Evolutionary conservation across 1,140 invertebrate species (phyloP), one percentile per base, ranked within the genome.

Genomic region (Danaus plexippus): DNA sequence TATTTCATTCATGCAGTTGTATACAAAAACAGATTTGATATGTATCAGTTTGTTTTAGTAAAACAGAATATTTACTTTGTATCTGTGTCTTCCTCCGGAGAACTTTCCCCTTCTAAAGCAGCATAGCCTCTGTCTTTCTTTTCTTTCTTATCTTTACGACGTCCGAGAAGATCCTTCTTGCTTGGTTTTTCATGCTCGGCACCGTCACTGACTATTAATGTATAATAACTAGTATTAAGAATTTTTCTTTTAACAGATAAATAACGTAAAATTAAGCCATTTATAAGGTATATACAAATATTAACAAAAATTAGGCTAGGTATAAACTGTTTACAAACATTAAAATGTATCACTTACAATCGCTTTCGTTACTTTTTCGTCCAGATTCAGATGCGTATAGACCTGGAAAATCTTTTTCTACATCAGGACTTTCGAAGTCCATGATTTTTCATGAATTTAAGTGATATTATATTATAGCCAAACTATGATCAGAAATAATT

Each of bases 351-450:
- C 64, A 90, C 93, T 91, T 90, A 95, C 94, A 95, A 77, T 96
- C 94, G 77, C 93, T 95, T 76, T 96, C 94, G 72, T 94, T 94
- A 74, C 91, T 94, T 67, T 89, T 94, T 69, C 90, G 92, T 13
- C 90, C 91, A 40, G 90, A 88, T 85, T 95, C 94, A 9, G 93
- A 94, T 10, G 92, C 92, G 77, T 96, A 96, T 49, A 97, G 85
- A 45, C 95, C 95, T 42, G 95, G 95, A 87, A 96, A 97, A 82
- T 96, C 95, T 85, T 95, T 95, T 80, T 95, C 94, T 47, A 94
- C 93, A 73, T 96, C 95, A 43, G 94, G 94, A 82, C 94, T 95
- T 87, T 96, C 94, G 83, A 96, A 96, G 88, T 96, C 94, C 94
- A 96, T 96, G 62, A 63, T 79, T 63, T 22, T 43, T 10, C 13